These are phyloP conservation scores for Cavia porcellus DNA, from an alignment of 2,113 vertebrate species.

Conservation along the genomic window DNA sequence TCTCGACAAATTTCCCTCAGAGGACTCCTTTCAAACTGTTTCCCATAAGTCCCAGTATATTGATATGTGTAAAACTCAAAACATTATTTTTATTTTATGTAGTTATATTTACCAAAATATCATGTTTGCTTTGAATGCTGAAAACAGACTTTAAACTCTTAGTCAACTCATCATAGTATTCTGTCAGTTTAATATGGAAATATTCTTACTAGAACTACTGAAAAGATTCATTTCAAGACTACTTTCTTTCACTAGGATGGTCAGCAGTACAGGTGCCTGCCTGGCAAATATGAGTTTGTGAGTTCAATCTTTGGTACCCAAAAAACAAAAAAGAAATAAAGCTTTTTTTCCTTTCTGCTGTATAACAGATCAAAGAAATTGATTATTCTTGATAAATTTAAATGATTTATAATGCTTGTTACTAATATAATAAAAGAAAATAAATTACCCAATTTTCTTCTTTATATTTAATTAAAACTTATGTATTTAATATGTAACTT, in stretches of 20 bases:
- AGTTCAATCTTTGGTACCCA: no score
- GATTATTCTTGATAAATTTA: not conserved
- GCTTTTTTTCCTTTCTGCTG: not conserved
- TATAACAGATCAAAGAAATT: not conserved
- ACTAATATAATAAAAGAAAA: not conserved
- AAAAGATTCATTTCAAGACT: not conserved
- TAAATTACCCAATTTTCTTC: not conserved
- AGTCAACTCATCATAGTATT: not conserved
- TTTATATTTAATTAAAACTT: not conserved
- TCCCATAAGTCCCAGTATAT: not conserved
- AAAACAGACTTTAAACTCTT: not conserved
- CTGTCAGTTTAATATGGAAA: not conserved
- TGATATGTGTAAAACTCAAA: not conserved
- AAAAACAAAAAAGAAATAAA: no score
- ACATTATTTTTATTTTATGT: not conserved
- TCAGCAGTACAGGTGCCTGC: no score
- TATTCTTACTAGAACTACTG: not conserved
- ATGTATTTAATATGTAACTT: not conserved
- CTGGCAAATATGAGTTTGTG: no score
- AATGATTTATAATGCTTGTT: not conserved
- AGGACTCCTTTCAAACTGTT: no score
- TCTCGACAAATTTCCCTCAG: not conserved
- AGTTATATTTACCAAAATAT: not conserved
- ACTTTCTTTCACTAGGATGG: no score
- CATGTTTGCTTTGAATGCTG: not conserved